Conservation (phyloP, 2,797 vertebrate species). For the Mastacembelus armatus region DNA sequence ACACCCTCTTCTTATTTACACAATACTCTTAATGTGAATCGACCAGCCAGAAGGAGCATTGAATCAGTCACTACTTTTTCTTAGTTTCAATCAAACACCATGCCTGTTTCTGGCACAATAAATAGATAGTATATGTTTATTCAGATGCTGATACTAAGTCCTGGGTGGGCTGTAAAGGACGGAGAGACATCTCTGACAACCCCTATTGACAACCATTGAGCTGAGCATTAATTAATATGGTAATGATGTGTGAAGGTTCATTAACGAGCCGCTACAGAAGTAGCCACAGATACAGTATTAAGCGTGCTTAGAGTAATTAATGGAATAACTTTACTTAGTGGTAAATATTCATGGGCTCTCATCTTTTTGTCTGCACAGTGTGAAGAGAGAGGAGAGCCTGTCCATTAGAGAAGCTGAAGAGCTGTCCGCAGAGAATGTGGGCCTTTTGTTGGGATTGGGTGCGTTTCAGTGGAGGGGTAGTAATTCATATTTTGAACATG, state of each 20-base stretch:
- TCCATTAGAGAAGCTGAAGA: constrained; percentile 87
- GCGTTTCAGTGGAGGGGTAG: constrained; percentile 80
- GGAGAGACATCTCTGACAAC: constrained; percentile 60
- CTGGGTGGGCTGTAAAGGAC: constrained; percentile 56
- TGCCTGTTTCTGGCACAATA: constrained; percentile 28
- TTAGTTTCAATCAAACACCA: constrained; percentile 25
- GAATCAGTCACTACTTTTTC: constrained; percentile 31
- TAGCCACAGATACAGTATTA: constrained; percentile 82
- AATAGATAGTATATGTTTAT: constrained; percentile 47
- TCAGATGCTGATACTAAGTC: constrained; percentile 56
- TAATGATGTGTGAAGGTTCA: constrained; percentile 84
- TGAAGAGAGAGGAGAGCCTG: constrained; percentile 82
- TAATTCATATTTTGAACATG: constrained; percentile 81
- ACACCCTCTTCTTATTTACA: constrained; percentile 65
- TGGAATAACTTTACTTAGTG: constrained; percentile 85
- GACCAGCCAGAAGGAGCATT: constrained; percentile 27
- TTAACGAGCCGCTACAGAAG: constrained; percentile 78
- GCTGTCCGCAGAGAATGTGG: constrained; percentile 75
- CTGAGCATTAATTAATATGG: constrained; percentile 84
- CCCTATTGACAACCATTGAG: constrained; percentile 79
- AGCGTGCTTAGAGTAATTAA: constrained; percentile 84
- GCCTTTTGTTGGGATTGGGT: constrained; percentile 78
- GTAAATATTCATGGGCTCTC: constrained; percentile 87
- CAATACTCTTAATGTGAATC: constrained; percentile 47
- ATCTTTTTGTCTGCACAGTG: constrained; percentile 72